Evolutionary conservation across 2,113 vertebrate genomes (phyloP).

Genomic region (Oceanodroma tethys): DNA sequence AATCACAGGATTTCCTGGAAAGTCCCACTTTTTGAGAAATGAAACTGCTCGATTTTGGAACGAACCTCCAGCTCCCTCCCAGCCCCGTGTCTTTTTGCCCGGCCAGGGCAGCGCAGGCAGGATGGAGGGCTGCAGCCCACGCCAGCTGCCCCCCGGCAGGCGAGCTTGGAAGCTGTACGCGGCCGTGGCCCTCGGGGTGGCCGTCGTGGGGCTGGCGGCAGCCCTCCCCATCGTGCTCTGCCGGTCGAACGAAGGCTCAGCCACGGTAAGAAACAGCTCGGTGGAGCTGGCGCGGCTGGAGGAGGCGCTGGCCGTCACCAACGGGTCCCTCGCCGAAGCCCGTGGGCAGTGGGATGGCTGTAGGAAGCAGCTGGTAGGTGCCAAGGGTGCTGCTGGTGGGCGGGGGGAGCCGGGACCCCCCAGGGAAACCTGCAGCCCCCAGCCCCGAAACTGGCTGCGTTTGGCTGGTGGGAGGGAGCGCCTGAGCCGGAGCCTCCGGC

Average conservation of each 20-base stretch:
- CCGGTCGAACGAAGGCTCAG: rapidly evolving
- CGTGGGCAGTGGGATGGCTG: background rate
- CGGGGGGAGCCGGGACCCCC: rapidly evolving
- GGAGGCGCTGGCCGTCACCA: background rate
- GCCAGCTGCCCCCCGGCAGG: rapidly evolving
- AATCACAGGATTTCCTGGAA: background rate
- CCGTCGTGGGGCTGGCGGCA: rapidly evolving
- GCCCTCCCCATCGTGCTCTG: background rate
- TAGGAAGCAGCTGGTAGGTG: background rate
- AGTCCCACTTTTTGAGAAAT: rapidly evolving
- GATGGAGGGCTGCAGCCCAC: rapidly evolving
- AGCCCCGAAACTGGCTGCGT: rapidly evolving
- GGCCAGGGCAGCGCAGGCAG: rapidly evolving
- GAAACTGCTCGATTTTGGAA: rapidly evolving
- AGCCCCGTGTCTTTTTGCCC: rapidly evolving
- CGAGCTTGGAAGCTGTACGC: rapidly evolving
- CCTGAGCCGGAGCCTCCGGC: background rate
- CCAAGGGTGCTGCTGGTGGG: background rate
- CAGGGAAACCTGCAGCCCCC: background rate
- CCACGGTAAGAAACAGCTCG: rapidly evolving
- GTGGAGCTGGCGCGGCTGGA: rapidly evolving
- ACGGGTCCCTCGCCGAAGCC: rapidly evolving
- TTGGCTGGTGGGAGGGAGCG: rapidly evolving
- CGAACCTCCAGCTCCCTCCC: rapidly evolving
- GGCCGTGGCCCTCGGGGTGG: rapidly evolving